Evolutionary conservation across 2,113 vertebrate species (phyloP).

Genomic region (Haemorhous mexicanus): DNA sequence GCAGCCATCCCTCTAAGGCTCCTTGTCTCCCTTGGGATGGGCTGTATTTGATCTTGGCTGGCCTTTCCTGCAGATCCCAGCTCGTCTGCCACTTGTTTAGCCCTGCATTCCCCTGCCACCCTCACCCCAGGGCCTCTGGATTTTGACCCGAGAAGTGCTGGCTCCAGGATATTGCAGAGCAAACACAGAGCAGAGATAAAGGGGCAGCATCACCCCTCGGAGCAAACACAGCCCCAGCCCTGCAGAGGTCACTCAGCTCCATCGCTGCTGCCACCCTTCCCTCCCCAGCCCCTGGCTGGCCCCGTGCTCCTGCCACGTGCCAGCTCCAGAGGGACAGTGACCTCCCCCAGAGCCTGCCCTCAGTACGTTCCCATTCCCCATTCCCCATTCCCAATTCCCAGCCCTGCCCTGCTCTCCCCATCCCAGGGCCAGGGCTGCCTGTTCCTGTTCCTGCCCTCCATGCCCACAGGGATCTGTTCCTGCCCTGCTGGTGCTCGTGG

Average conservation of each 20-base stretch:
- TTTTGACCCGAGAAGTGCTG: slow-evolving; percentile 6
- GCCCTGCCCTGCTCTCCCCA: neutral
- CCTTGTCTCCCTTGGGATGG: neutral
- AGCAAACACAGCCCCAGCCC: neutral
- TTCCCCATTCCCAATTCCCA: neutral
- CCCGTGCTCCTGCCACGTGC: neutral
- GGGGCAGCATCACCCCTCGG: neutral
- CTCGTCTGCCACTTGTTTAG: neutral
- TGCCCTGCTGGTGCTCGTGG: neutral
- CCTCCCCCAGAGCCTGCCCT: neutral
- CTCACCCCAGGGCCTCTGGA: neutral
- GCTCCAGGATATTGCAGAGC: neutral
- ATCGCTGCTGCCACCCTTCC: neutral
- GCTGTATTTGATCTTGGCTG: neutral
- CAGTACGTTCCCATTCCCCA: neutral
- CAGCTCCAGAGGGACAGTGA: neutral
- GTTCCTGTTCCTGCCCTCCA: neutral
- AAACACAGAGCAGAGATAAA: neutral
- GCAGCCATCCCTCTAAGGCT: neutral
- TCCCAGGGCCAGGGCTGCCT: neutral
- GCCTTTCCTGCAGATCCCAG: neutral
- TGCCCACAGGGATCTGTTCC: neutral
- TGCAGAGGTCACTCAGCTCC: neutral
- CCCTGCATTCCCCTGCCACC: neutral
- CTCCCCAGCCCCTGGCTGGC: neutral